These are phyloP conservation scores for Geodia barretti DNA, from an alignment of 37 sponge, comb jelly and placozoan genomes.

Conservation along the genomic window DNA sequence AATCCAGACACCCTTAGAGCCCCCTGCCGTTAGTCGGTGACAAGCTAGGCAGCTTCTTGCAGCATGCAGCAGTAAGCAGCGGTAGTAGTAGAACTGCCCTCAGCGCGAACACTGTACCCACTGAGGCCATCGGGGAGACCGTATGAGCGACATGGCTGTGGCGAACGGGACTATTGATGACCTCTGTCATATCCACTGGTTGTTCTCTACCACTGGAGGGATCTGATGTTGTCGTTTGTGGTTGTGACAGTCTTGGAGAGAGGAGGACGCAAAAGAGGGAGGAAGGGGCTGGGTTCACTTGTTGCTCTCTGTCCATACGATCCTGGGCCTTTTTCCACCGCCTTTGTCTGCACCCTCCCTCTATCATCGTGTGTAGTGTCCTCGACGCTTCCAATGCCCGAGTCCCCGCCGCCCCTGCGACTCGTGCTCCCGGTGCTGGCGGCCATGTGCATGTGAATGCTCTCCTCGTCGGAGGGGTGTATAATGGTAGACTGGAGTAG, in stretches of 20 bases:
- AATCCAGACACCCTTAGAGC: too few species aligned
- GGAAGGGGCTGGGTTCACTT: neutral
- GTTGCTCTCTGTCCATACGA: neutral
- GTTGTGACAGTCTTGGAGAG: neutral
- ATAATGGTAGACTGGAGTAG: constrained; percentile 64
- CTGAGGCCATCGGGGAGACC: neutral
- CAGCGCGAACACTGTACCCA: neutral
- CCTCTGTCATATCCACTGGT: neutral
- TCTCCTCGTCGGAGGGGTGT: constrained; percentile 67
- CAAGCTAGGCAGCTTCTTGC: neutral
- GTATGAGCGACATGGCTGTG: neutral
- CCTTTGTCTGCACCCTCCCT: neutral
- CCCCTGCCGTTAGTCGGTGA: too few species aligned
- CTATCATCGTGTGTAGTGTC: neutral
- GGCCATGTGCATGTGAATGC: neutral
- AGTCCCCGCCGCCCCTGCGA: constrained; percentile 1
- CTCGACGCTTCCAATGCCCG: too few species aligned
- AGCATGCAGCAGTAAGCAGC: too few species aligned
- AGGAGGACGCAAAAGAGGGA: neutral
- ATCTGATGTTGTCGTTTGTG: neutral
- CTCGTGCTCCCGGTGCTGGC: constrained; percentile 19
- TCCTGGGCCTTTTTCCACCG: neutral
- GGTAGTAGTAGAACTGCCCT: too few species aligned
- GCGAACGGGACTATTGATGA: neutral
- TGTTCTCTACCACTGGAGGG: neutral